Base-by-base conservation (phyloP, 2,797 vertebrate species). In the Bovichtus variegatus region DNA sequence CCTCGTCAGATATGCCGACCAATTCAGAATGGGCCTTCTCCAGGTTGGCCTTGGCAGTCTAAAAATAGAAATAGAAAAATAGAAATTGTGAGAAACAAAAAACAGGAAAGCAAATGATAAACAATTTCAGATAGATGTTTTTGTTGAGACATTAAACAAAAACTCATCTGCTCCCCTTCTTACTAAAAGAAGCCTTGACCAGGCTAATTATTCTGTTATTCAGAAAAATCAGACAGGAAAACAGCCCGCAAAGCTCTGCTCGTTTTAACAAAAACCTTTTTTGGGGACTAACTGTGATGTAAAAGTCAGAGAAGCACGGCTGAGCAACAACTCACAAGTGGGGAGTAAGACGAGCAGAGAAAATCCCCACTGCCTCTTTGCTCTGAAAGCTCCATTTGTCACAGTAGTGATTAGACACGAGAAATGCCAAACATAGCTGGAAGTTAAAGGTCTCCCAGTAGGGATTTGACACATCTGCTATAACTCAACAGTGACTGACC, bases 11-110 rank as follows among this genome's bases (percentile, higher is more conserved):
- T 0, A 93, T 86, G 0, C 93, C 85, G 0, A 89, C 83, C 87
- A 99, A 16, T 1, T 96, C 96, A 0, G 95, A 91, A 80, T 97
- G 94, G 0, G 97, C 97, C 80, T 97, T 98, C 89, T 98, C 97
- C 91, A 99, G 91, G 91, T 98, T 98, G 4, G 96, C 95, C 87
- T 93, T 98, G 2, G 98, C 98, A 2, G 90, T 87, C 98, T 98
- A 83, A 53, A 64, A 68, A 75, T 9, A 55, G 16, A 83, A n/a
- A n/a, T 9, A 60, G 36, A 55, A 71, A 23, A 54, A 29, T 1
- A 38, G 13, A 46, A 9, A 11, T 13, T 2, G 15, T n/a, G 13
- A 47, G n/a, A 9, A 64, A 19, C 50, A 38, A 61, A 9, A 62
- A 15, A 31, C 6, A 50, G 21, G 38, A 49, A 44, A 21, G 29